These are phyloP conservation scores for Rhinolophus ferrumequinum DNA, from an alignment of 2,113 vertebrate species.

Conservation along the genomic window DNA sequence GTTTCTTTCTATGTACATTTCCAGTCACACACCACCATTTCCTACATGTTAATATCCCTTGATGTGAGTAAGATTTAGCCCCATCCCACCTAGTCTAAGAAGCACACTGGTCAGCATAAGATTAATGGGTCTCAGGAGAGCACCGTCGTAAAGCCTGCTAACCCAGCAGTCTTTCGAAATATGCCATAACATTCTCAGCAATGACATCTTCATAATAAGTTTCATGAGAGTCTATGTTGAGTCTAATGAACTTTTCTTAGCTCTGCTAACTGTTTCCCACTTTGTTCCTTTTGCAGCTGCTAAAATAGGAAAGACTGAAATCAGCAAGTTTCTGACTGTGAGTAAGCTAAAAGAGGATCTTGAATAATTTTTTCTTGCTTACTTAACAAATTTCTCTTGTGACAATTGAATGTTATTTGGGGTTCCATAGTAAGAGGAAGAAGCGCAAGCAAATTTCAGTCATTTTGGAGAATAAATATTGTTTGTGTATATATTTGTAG, in stretches of 20 bases:
- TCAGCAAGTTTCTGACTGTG: conserved; percentile 67
- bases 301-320: background rate
- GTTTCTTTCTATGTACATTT: background rate
- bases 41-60: background rate
- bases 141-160: background rate
- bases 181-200: background rate
- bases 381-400: conserved; percentile 49
- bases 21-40: background rate
- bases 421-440: conserved; percentile 17
- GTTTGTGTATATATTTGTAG: conserved; percentile 41
- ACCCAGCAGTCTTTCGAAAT: background rate
- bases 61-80: background rate
- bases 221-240: conserved; percentile 23
- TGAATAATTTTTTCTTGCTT: background rate
- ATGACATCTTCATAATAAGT: conserved; percentile 2
- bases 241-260: conserved; percentile 53
- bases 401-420: conserved; percentile 58
- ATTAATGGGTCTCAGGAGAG: background rate
- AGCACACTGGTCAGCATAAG: background rate
- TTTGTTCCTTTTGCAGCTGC: conserved; percentile 41
- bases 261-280: background rate
- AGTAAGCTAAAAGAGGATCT: conserved; percentile 43
- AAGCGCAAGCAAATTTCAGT: conserved; percentile 14
- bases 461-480: conserved; percentile 55
- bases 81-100: background rate